These are phyloP conservation scores for Aegotheles bennettii DNA, from an alignment of 2,113 vertebrate genomes.

Conservation along the genomic window DNA sequence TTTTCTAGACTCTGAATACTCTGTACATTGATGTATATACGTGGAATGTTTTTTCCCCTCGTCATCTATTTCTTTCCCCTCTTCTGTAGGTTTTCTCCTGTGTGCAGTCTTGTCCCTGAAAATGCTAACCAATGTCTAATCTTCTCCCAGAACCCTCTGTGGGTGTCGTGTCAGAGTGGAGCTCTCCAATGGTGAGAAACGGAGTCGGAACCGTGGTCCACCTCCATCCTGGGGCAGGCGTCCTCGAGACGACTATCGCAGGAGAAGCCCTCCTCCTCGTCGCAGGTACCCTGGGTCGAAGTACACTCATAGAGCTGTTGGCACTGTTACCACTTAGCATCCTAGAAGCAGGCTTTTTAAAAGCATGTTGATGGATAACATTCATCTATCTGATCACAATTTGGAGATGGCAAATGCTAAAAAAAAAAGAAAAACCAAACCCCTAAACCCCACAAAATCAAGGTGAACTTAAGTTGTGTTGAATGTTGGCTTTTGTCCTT, in stretches of 20 bases:
- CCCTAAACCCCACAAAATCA: not conserved
- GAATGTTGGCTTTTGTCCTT: conserved; percentile 77
- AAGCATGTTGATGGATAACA: conserved; percentile 69
- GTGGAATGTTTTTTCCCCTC: rapidly evolving
- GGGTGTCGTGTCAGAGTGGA: conserved; percentile 93
- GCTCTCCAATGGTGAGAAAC: conserved; percentile 93
- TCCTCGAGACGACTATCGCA: conserved; percentile 88
- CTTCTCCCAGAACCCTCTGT: conserved; percentile 81
- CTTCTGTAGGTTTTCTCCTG: rapidly evolving
- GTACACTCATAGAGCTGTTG: conserved; percentile 43
- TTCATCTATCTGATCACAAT: conserved; percentile 38
- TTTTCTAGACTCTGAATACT: not conserved
- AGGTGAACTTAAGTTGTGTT: conserved; percentile 71
- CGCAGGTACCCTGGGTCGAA: conserved; percentile 82
- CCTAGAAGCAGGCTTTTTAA: conserved; percentile 72
- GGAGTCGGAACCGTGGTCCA: conserved; percentile 90
- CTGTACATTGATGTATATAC: rapidly evolving
- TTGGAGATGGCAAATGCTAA: conserved; percentile 41
- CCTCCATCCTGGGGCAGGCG: conserved; percentile 92
- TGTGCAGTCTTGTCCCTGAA: rapidly evolving
- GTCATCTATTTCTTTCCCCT: rapidly evolving
- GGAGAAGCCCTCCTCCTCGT: conserved; percentile 87
- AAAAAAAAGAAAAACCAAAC: not conserved
- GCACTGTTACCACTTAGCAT: conserved; percentile 59
- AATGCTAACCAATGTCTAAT: rapidly evolving